A percentile compares a stretch with the other conserved stretches of the same genome.
These are phyloP conservation scores for Kryptolebias ocellatus DNA, from an alignment of 2,797 vertebrate genomes.

Conservation along the genomic window DNA sequence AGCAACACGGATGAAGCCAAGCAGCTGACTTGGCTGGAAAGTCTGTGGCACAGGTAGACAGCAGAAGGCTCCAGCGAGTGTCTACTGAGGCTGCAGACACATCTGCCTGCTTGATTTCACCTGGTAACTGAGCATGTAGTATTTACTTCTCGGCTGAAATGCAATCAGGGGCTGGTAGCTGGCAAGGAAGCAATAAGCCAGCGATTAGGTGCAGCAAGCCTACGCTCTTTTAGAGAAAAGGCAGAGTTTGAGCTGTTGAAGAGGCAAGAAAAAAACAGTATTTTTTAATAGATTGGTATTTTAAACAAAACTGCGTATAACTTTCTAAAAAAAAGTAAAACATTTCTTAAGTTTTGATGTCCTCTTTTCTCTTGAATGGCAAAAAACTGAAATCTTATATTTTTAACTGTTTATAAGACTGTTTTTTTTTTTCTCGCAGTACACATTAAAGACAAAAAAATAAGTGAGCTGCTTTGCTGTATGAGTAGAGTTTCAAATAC, in stretches of 20 bases:
- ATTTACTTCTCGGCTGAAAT: conserved; percentile 83
- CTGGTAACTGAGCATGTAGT: conserved; percentile 85
- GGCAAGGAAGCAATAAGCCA: conserved; percentile 74
- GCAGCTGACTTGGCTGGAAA: conserved; percentile 74
- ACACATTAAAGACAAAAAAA: neutral
- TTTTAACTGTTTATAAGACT: no score
- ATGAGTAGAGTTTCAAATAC: conserved; percentile 13
- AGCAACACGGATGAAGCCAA: conserved; percentile 55
- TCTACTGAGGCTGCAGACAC: conserved; percentile 81
- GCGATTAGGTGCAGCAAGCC: conserved; percentile 56
- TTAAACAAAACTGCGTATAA: neutral
- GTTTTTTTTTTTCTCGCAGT: no score
- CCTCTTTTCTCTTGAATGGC: neutral
- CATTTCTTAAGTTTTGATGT: neutral
- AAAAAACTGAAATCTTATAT: neutral
- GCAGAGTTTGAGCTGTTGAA: conserved; percentile 12
- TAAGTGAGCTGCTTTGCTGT: neutral
- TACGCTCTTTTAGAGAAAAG: conserved; percentile 30
- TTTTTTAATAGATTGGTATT: conserved; percentile 17
- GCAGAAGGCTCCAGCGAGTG: conserved; percentile 75
- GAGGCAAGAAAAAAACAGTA: conserved; percentile 1
- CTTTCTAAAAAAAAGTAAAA: neutral
- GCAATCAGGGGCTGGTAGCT: conserved; percentile 79
- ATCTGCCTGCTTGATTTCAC: conserved; percentile 83
- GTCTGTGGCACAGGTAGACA: conserved; percentile 66